These are phyloP conservation scores for Agrenia bidenticulata DNA, from an alignment of 2,888 invertebrate species.

Conservation along the genomic window DNA sequence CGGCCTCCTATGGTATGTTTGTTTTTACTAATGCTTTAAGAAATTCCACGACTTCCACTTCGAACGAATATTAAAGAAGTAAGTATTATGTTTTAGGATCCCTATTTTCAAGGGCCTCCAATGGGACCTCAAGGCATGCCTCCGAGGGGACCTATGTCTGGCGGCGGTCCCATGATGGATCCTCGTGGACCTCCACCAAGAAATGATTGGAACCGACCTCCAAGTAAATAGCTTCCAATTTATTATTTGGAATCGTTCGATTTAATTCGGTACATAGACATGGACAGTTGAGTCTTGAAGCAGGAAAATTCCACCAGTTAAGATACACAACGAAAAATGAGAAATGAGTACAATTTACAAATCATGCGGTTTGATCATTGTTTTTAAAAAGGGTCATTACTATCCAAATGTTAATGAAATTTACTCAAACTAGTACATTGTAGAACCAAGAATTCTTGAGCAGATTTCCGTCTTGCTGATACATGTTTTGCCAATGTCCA, in stretches of 20 bases:
- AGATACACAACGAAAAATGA: no score
- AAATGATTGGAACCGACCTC: conserved; percentile 74
- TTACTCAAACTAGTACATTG: no score
- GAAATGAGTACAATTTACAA: no score
- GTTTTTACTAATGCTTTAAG: not conserved
- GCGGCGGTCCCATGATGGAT: conserved; percentile 50
- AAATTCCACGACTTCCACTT: not conserved
- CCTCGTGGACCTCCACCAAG: conserved; percentile 63
- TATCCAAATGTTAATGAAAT: no score
- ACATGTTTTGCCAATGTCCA: no score
- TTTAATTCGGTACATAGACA: conserved; percentile 1
- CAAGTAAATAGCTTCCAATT: conserved; percentile 56
- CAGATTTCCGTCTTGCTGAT: no score
- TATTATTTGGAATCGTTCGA: not conserved
- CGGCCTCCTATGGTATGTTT: conserved; percentile 46
- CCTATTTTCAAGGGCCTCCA: conserved; percentile 45
- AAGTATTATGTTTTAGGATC: conserved; percentile 12
- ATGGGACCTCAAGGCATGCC: conserved; percentile 55
- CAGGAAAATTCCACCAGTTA: no score
- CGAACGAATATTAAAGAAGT: not conserved
- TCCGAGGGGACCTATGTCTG: conserved; percentile 52
- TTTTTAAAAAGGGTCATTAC: no score
- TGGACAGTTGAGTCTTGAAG: no score
- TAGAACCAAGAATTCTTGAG: no score
- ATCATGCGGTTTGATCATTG: no score